A percentile compares a stretch with the other conserved stretches of the same genome.
phyloP scores from a whole-genome alignment of 2,888 invertebrate species.

The Acheta domesticus region DNA sequence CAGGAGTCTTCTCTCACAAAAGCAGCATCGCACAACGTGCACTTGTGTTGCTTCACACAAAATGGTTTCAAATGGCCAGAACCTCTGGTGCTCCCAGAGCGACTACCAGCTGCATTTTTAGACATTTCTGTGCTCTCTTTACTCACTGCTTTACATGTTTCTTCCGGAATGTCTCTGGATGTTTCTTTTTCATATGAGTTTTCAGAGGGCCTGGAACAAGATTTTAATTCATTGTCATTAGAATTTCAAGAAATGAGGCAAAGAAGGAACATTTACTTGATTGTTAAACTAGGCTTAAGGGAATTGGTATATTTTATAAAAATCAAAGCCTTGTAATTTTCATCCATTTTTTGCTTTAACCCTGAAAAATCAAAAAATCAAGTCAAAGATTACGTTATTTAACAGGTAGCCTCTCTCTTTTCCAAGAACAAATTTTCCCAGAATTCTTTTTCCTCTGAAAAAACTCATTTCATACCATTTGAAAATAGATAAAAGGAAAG shows the following conservation, averaged over 20 bases:
- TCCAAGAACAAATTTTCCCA: too few species aligned
- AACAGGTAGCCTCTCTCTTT: too few species aligned
- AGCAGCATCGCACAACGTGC: conserved; percentile 44
- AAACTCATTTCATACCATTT: too few species aligned
- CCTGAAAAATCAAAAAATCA: too few species aligned
- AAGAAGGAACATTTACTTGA: too few species aligned
- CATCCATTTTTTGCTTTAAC: too few species aligned
- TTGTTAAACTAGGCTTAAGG: too few species aligned
- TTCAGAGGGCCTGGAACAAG: conserved; percentile 40
- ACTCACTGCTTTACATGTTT: conserved; percentile 29
- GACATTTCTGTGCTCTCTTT: conserved; percentile 25
- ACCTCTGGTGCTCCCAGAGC: conserved; percentile 19
- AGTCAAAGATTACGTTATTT: too few species aligned
- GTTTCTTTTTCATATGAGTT: conserved; percentile 43
- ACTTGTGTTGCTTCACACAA: conserved; percentile 43
- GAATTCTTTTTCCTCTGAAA: too few species aligned
- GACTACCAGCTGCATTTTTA: conserved; percentile 12
- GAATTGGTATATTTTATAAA: too few species aligned
- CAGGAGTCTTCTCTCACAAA: conserved; percentile 49
- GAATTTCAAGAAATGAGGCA: not conserved
- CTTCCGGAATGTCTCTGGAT: conserved; percentile 39
- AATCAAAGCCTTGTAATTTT: too few species aligned
- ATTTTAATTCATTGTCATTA: not conserved
- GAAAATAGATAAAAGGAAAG: too few species aligned
- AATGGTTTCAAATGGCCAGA: conserved; percentile 35